These are phyloP conservation scores for Dipodomys ordii DNA, from an alignment of 2,113 vertebrate genomes.

Conservation along the genomic window DNA sequence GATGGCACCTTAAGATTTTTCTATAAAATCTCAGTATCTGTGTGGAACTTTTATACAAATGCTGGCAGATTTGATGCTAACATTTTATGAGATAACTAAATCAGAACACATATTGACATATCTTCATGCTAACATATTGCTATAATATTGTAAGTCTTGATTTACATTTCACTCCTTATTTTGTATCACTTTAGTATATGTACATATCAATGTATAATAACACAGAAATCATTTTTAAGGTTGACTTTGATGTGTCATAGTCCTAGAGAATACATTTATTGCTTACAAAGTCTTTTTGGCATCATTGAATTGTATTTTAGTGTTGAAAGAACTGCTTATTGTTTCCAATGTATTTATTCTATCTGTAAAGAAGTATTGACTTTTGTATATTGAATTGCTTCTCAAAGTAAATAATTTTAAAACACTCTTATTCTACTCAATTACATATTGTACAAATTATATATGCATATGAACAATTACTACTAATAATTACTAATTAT, in stretches of 20 bases:
- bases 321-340: conserved; percentile 11
- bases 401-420: conserved; percentile 39
- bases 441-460: too few species aligned
- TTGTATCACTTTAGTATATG: neutral
- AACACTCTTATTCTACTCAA: neutral
- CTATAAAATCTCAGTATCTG: conserved; percentile 52
- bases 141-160: neutral
- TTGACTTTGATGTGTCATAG: neutral
- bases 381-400: too few species aligned
- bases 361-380: neutral
- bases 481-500: neutral
- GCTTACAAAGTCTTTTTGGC: neutral
- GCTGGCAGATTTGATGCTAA: conserved; percentile 35
- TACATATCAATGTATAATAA: neutral
- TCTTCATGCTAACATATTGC: neutral
- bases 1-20: neutral
- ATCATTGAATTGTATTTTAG: neutral
- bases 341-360: conserved; percentile 2
- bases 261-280: neutral
- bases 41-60: conserved; percentile 43
- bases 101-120: neutral
- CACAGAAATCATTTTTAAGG: neutral
- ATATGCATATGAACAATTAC: too few species aligned
- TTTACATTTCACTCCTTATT: neutral
- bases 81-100: conserved; percentile 42